Base-by-base conservation (phyloP, 2,888 invertebrate species). In the Aquatica leii region DNA sequence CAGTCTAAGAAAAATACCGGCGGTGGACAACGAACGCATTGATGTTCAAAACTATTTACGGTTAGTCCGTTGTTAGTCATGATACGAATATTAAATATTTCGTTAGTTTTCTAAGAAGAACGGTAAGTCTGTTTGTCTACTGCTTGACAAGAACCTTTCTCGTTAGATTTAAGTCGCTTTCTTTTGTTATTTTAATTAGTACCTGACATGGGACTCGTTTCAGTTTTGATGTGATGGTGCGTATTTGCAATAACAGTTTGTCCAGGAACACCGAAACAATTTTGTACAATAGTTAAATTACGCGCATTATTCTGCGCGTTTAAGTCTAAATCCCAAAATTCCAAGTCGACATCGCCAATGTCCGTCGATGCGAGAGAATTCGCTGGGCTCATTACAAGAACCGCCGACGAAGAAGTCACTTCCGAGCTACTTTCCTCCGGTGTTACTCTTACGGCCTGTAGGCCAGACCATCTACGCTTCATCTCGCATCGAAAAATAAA, bases 351-450 rank as follows among this genome's bases (percentile, higher is more conserved):
- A 71, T 85, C 85, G 66, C 88, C 89, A 80, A 91, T 91, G 73
- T 92, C 91, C 15, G 91, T 88, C 71, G 92, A 91, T 69, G 88
- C 88, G 69, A 92, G 84, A 51, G 91, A 90, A 68, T 90, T 88
- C 68, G 89, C 88, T 51, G 91, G 90, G 73, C 89, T 86, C 81
- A 91, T 84, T 68, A 90, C 89, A 51, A 91, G 83, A 17, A 90
- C 85, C 48, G 92, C 91, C 53, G 93, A 93, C 34, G 90, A 90
- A 54, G 91, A 89, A 81, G 91, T 91, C 80, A 91, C 90, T 67
- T 90, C 87, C 70, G 89, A 89, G 79, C 89, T 88, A 83, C 90
- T 90, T 77, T 90, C 88, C 74, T 89, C 86, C 82, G 88, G 87
- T 80, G 87, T 83, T 77, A 89, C 87, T 79, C 89, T 87, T 81